Conservation (phyloP, 2,888 invertebrate genomes). For the Campaea margaritaria region DNA sequence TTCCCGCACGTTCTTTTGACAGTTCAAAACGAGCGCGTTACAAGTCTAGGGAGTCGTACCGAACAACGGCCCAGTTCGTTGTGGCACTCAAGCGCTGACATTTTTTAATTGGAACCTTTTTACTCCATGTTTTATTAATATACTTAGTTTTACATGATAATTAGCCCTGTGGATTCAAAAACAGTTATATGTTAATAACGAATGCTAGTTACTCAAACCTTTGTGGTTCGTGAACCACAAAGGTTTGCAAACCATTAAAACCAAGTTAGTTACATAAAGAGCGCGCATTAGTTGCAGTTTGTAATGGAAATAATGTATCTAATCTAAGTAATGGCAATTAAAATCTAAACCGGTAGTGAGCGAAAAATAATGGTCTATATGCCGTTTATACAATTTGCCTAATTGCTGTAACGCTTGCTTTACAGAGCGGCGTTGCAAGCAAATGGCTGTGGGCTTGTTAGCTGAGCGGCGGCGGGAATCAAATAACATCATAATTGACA, state of each 20-base stretch:
- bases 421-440: slow-evolving; percentile 64
- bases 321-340: slow-evolving; percentile 64
- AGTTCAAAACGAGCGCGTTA: too few relatives aligned
- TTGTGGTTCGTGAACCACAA: slow-evolving; percentile 8
- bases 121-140: too few relatives aligned
- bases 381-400: slow-evolving; percentile 73
- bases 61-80: too few relatives aligned
- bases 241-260: slow-evolving; percentile 44
- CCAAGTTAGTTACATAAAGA: slow-evolving; percentile 48
- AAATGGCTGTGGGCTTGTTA: slow-evolving; percentile 35
- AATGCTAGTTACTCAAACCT: slow-evolving; percentile 54
- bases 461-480: not conserved
- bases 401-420: slow-evolving; percentile 71
- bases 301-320: slow-evolving; percentile 51
- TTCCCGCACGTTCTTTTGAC: too few relatives aligned
- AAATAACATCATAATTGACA: not conserved
- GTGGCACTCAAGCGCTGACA: too few relatives aligned
- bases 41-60: too few relatives aligned
- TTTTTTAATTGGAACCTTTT: too few relatives aligned
- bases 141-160: too few relatives aligned
- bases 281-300: slow-evolving; percentile 52
- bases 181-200: not conserved
- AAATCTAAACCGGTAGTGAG: slow-evolving; percentile 65
- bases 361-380: slow-evolving; percentile 63
- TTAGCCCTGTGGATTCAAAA: too few relatives aligned